Evolutionary conservation across 1,140 invertebrate species (phyloP), one percentile per base, ranked within the genome.

Genomic region (Phenacoccus solenopsis): DNA sequence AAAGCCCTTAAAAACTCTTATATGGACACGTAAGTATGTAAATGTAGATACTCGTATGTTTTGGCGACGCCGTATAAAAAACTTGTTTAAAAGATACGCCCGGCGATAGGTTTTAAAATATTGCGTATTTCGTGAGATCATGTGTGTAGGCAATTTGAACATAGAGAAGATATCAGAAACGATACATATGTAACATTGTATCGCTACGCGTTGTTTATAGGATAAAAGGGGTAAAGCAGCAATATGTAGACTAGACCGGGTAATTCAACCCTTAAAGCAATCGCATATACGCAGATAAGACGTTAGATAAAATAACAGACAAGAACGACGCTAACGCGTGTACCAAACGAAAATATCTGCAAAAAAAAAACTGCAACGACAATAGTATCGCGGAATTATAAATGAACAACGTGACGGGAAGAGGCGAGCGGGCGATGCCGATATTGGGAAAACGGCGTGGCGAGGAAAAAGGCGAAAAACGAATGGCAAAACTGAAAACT

Each of bases 261-360:
- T 64, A 64, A 64, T 64, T 64, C 59, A 64, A 64, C 59, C 59
- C 59, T 64, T 64, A 64, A 64, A 64, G 59, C 59, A 64, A 64
- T 64, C 59, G 59, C 38, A 49, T 16, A 49, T 49, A 49, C 16
- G 20, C 38, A 64, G 59, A 64, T 64, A 64, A 64, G 59, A 64
- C 59, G 21, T 25, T 64, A 64, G 10, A 64, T 64, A 64, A 27
- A 64, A 64, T 64, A 64, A 64, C 12, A 64, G 59, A 25, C 9
- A 25, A 64, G 7, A 64, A 64, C 10, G 21, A 25, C 25, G 20
- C 25, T 20, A 10, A 22, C 25, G 59, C 25, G 59, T 24, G 13
- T 10, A 64, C 4, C 22, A 9, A 27, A 64, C 22, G 59, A 64
- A 64, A 64, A 25, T 9, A 22, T 5, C 5, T 4, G 21, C 16